These are phyloP conservation scores for Eira barbara DNA, from an alignment of 2,113 vertebrate genomes.

Conservation along the genomic window DNA sequence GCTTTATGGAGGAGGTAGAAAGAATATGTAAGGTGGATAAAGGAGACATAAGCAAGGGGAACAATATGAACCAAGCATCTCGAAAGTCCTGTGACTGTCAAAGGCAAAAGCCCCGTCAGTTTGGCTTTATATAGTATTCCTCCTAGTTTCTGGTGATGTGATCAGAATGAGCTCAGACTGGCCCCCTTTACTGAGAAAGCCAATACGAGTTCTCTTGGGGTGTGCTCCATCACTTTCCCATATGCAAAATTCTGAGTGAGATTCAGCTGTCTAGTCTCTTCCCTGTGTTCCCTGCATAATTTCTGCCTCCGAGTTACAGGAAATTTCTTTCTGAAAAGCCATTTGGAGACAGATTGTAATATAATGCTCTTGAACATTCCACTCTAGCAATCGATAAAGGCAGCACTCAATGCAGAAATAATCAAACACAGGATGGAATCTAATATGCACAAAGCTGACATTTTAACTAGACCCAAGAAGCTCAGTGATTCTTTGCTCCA, in stretches of 20 bases:
- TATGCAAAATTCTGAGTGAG: conserved; percentile 27
- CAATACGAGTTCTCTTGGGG: background rate
- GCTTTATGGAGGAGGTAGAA: background rate
- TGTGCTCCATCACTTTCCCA: background rate
- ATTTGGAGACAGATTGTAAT: conserved; percentile 74
- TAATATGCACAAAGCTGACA: conserved; percentile 54
- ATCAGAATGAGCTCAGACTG: conserved; percentile 1
- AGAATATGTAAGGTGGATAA: background rate
- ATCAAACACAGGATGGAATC: conserved; percentile 56
- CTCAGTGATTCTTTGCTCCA: background rate
- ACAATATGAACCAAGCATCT: background rate
- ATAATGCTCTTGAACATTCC: conserved; percentile 67
- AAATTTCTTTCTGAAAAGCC: conserved; percentile 77
- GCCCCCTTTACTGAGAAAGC: background rate
- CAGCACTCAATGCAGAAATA: conserved; percentile 62
- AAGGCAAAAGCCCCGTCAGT: background rate
- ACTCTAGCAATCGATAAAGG: conserved; percentile 71
- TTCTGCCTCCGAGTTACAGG: conserved; percentile 75
- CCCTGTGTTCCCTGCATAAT: conserved; percentile 72
- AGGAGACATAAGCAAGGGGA: background rate
- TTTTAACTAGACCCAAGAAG: conserved; percentile 45
- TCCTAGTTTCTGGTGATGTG: background rate
- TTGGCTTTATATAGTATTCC: background rate
- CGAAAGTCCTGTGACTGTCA: background rate
- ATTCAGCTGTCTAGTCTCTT: conserved; percentile 61